Conservation (phyloP, 2,888 invertebrate species). For the Chouioia cunea region DNA sequence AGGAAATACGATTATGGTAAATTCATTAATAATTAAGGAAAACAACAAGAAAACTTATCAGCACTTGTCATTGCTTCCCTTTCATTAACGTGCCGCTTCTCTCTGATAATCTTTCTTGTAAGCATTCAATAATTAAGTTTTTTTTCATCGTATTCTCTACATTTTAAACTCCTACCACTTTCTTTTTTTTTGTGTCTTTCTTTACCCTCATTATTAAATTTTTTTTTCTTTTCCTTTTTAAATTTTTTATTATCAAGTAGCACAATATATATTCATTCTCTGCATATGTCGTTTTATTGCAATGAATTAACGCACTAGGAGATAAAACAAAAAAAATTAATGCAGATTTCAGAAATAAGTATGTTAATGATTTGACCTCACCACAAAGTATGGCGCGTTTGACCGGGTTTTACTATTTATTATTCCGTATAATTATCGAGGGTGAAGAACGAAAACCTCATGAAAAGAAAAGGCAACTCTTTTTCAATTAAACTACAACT, state of each 20-base stretch:
- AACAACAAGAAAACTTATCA: conserved; percentile 64
- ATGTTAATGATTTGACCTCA: conserved; percentile 15
- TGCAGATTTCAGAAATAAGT: conserved; percentile 23
- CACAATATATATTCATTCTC: conserved; percentile 40
- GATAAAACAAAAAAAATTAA: conserved; percentile 36
- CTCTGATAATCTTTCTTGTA: conserved; percentile 38
- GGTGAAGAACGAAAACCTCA: conserved; percentile 43
- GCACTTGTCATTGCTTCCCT: conserved; percentile 54
- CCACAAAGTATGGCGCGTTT: conserved; percentile 38
- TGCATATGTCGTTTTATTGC: conserved; percentile 34
- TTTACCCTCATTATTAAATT: conserved; percentile 40
- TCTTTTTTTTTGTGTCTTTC: conserved; percentile 39
- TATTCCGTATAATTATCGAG: conserved; percentile 39
- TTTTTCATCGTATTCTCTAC: conserved; percentile 39
- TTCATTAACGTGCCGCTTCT: conserved; percentile 49
- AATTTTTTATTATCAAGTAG: conserved; percentile 41
- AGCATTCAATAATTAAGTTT: conserved; percentile 45
- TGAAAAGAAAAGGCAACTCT: conserved; percentile 39
- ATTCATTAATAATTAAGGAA: conserved; percentile 64
- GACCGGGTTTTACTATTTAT: conserved; percentile 4
- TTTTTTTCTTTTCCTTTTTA: conserved; percentile 38
- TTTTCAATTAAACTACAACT: conserved; percentile 45
- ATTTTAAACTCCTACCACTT: conserved; percentile 39
- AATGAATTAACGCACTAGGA: conserved; percentile 36
- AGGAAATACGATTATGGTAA: conserved; percentile 62